These are phyloP conservation scores for Lasiommata megera DNA, from an alignment of 2,888 invertebrate species.

Conservation along the genomic window DNA sequence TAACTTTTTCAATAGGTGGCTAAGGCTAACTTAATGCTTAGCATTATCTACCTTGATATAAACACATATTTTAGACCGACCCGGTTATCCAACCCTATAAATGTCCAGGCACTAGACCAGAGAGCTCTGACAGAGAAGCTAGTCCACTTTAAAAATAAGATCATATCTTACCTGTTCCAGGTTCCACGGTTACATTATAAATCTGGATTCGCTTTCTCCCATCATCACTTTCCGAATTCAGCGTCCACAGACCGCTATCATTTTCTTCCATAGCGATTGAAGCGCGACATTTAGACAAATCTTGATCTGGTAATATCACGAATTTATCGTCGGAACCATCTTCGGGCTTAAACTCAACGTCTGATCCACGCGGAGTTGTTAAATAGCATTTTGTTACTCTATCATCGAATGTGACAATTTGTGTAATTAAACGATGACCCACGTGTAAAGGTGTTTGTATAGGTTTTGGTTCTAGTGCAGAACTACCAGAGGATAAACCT, in stretches of 20 bases:
- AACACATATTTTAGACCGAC: too few species aligned
- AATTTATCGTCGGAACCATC: constrained; percentile 35
- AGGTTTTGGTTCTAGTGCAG: constrained; percentile 1
- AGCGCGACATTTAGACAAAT: constrained; percentile 30
- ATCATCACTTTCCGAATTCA: constrained; percentile 21
- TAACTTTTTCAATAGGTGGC: too few species aligned
- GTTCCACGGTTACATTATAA: constrained; percentile 31
- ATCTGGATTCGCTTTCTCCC: constrained; percentile 13
- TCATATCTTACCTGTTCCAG: constrained; percentile 28
- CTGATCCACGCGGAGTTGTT: constrained; percentile 28
- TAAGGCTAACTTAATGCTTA: too few species aligned
- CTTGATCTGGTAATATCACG: constrained; percentile 17
- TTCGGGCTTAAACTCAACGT: constrained; percentile 38
- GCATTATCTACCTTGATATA: too few species aligned
- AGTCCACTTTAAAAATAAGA: too few species aligned
- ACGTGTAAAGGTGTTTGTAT: constrained; percentile 5
- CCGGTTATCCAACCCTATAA: too few species aligned
- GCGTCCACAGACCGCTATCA: constrained; percentile 41
- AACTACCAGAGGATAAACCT: constrained; percentile 8
- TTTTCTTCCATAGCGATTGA: constrained; percentile 28
- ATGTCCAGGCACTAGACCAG: too few species aligned
- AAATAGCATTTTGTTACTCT: constrained; percentile 35
- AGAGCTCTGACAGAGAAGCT: too few species aligned
- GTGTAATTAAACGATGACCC: constrained; percentile 31
- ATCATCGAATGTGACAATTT: constrained; percentile 23